Conservation (phyloP, 2,113 vertebrate genomes). For the Myotis brandtii region DNA sequence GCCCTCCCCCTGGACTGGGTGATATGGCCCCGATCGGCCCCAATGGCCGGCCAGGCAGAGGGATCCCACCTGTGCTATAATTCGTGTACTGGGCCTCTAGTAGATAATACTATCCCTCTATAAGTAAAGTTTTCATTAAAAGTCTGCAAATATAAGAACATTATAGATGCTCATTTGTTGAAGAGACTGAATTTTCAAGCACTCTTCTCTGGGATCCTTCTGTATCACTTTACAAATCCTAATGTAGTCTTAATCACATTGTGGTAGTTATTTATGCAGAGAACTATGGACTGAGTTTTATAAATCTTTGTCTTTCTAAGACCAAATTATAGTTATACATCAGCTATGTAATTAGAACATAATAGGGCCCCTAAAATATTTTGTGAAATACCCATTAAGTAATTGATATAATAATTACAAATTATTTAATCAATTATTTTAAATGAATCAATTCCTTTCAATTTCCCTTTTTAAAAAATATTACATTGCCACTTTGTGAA, state of each 20-base stretch:
- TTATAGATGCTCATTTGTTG: background rate
- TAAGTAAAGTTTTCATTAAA: background rate
- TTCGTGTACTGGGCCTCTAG: too few species aligned
- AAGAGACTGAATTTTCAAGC: background rate
- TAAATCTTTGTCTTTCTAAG: background rate
- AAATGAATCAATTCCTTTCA: background rate
- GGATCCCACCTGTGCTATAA: too few species aligned
- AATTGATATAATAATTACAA: background rate
- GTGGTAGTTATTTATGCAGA: background rate
- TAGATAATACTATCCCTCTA: background rate
- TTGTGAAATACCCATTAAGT: background rate
- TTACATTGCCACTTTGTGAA: background rate
- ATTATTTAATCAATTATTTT: background rate
- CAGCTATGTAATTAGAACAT: background rate
- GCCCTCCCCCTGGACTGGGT: too few species aligned
- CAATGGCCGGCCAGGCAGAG: too few species aligned
- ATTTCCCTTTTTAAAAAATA: slow-evolving; percentile 18
- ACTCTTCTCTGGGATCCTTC: background rate
- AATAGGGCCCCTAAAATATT: background rate
- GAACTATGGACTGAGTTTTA: background rate
- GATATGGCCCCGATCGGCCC: too few species aligned
- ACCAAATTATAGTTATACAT: background rate
- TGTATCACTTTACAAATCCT: background rate
- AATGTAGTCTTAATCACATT: background rate
- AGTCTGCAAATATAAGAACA: background rate